A percentile compares a stretch with the other conserved stretches of the same genome.
Conservation (phyloP, 2,113 vertebrate genomes). For the Eudorcas thomsonii region DNA sequence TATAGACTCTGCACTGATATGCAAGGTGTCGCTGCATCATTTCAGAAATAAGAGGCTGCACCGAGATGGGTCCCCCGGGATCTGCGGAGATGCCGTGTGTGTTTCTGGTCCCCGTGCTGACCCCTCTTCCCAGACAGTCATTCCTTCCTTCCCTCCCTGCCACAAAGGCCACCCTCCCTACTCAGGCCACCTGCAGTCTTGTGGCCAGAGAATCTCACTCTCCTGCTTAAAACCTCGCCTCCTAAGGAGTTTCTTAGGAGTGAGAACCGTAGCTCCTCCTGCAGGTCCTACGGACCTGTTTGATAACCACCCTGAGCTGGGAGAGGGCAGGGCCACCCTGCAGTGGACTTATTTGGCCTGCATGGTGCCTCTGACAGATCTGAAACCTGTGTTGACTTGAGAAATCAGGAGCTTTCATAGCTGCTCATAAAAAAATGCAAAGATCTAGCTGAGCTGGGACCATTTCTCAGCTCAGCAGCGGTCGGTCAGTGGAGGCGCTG, state of each 20-base stretch:
- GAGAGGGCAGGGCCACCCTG: no score
- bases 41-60: neutral
- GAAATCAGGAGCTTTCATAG: neutral
- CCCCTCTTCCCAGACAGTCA: fast-evolving
- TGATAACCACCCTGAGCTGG: neutral
- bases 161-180: fast-evolving
- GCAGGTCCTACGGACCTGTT: fast-evolving
- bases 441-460: neutral
- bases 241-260: neutral
- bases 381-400: neutral
- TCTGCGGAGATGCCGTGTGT: fast-evolving
- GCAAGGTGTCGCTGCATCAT: fast-evolving
- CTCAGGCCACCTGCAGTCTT: neutral
- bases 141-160: fast-evolving
- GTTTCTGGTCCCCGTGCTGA: neutral
- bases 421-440: neutral
- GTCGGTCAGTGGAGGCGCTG: fast-evolving
- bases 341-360: neutral
- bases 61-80: neutral
- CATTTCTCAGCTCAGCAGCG: neutral
- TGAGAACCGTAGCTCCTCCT: fast-evolving
- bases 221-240: neutral
- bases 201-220: neutral
- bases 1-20: fast-evolving
- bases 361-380: neutral